Conservation (phyloP, 2,797 vertebrate genomes). For the Acanthiza pusilla region DNA sequence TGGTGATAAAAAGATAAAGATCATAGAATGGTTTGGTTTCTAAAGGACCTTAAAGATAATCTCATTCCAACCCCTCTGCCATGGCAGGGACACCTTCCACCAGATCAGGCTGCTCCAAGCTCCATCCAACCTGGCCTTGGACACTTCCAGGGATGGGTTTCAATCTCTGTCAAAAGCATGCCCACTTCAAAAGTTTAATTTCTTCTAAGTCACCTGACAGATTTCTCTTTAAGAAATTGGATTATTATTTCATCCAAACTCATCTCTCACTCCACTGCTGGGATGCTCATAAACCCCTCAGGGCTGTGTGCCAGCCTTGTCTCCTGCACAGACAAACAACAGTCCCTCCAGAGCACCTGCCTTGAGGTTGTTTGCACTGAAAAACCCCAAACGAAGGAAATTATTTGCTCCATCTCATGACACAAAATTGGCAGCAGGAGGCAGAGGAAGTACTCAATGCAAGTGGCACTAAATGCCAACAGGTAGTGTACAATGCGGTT, state of each 20-base stretch:
- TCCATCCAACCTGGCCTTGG: background rate
- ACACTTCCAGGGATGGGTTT: background rate
- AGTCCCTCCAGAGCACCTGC: background rate
- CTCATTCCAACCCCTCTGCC: background rate
- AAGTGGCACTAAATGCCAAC: background rate
- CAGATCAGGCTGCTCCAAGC: background rate
- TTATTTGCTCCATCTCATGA: background rate
- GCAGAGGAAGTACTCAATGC: background rate
- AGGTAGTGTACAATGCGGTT: background rate
- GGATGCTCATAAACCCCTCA: background rate
- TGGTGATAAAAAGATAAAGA: background rate
- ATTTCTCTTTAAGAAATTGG: background rate
- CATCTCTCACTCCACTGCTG: background rate
- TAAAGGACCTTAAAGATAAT: background rate
- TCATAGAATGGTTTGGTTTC: background rate
- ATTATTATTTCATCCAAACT: background rate
- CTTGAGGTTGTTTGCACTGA: fast-evolving
- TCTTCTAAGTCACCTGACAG: background rate
- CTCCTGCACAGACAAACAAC: background rate
- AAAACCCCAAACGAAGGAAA: background rate
- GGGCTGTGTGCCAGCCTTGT: background rate
- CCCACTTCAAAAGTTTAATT: background rate
- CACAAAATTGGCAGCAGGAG: background rate
- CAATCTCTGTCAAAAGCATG: background rate
- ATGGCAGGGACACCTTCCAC: background rate